Conservation (phyloP, 2,888 invertebrate species). For the Dromius quadrimaculatus region DNA sequence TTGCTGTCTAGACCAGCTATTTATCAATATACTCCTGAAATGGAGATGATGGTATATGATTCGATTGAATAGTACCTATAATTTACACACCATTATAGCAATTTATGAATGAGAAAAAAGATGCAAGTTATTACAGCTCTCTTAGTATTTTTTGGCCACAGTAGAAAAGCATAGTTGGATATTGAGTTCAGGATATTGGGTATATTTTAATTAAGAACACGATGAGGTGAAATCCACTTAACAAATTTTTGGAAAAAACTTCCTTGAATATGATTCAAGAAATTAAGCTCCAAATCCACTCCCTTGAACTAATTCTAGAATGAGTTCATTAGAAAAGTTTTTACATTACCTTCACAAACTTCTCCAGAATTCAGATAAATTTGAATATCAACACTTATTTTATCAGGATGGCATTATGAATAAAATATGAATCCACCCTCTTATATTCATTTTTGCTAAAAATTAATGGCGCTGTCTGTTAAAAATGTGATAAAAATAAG, state of each 20-base stretch:
- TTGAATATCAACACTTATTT: constrained; percentile 35
- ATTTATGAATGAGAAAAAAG: too few relatives aligned
- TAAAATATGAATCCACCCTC: constrained; percentile 12
- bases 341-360: constrained; percentile 27
- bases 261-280: constrained; percentile 7
- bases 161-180: too few relatives aligned
- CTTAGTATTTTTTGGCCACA: too few relatives aligned
- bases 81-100: too few relatives aligned
- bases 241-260: neutral
- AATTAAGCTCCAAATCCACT: constrained; percentile 18
- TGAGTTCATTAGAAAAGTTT: constrained; percentile 35
- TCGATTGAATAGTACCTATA: too few relatives aligned
- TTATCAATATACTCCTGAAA: too few relatives aligned
- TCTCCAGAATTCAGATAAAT: constrained; percentile 19
- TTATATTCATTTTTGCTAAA: neutral
- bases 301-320: constrained; percentile 30
- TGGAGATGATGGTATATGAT: too few relatives aligned
- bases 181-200: too few relatives aligned
- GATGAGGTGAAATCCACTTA: too few relatives aligned
- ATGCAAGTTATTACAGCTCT: too few relatives aligned
- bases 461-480: neutral
- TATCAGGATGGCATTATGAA: constrained; percentile 15
- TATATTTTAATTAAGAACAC: too few relatives aligned
- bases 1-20: too few relatives aligned
- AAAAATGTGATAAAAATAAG: constrained; percentile 11